Evolutionary conservation across 2,888 invertebrate genomes (phyloP).

Genomic region (Polymixis flavicincta): DNA sequence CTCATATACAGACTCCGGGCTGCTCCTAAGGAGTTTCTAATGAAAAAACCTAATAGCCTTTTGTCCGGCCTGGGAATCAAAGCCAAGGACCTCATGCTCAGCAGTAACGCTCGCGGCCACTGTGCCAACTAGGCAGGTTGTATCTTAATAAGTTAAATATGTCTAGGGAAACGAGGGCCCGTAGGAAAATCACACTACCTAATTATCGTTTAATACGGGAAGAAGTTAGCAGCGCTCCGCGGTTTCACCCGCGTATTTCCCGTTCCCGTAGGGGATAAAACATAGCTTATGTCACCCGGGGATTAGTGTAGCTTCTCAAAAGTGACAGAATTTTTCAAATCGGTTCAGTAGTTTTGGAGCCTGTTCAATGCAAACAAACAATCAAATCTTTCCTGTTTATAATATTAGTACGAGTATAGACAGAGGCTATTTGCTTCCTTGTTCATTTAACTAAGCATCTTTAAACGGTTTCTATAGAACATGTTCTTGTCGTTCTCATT

Average conservation of each 20-base stretch:
- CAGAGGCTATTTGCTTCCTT: no score
- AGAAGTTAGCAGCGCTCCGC: no score
- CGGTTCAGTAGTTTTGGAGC: no score
- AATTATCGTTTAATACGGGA: not conserved
- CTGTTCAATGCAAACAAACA: no score
- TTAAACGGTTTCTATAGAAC: not conserved
- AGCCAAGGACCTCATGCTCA: not conserved
- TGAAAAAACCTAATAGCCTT: not conserved
- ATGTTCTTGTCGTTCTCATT: not conserved
- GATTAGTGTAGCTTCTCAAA: no score
- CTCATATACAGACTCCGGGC: not conserved
- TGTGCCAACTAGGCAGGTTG: not conserved
- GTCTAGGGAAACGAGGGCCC: not conserved
- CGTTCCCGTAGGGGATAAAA: no score
- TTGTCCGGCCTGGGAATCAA: not conserved
- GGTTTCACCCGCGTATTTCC: no score
- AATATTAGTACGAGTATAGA: no score
- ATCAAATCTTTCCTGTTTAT: no score
- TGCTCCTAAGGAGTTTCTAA: not conserved
- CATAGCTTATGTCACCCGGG: no score
- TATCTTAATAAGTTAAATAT: not conserved
- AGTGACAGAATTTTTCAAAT: no score
- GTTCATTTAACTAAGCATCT: not conserved
- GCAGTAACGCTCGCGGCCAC: not conserved
- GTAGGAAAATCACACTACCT: not conserved